Percentiles rank a stretch among this genome's conserved stretches.
Evolutionary conservation across 1,140 invertebrate species (phyloP).

Genomic region (Camponotus pennsylvanicus): DNA sequence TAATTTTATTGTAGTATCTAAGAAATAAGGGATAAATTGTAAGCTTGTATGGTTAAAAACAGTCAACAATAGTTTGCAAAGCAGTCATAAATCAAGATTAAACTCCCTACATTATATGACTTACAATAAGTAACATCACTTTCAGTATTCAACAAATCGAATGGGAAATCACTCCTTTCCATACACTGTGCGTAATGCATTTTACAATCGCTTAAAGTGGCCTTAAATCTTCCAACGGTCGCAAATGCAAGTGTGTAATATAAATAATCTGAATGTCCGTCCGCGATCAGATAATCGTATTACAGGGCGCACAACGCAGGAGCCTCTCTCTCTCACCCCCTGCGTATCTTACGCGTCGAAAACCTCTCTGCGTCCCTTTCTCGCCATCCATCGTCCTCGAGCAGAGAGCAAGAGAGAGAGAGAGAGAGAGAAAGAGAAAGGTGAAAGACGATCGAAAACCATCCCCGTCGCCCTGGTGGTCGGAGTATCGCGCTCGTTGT

Average conservation of each 20-base stretch:
- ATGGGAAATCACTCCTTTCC: neutral
- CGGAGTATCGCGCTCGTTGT: conserved; percentile 44
- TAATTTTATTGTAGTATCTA: neutral
- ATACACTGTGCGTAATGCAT: conserved; percentile 21
- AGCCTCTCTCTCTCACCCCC: neutral
- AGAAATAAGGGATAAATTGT: neutral
- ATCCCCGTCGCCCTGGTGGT: conserved; percentile 54
- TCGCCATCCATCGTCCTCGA: conserved; percentile 2
- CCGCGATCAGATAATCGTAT: conserved; percentile 62
- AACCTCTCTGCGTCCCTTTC: conserved; percentile 1
- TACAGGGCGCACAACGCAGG: conserved; percentile 49
- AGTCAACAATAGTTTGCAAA: neutral
- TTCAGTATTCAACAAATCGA: conserved; percentile 44
- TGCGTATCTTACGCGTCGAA: conserved; percentile 20
- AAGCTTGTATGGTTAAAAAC: neutral
- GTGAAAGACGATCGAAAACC: conserved; percentile 44
- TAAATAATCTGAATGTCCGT: conserved; percentile 61
- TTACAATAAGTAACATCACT: conserved; percentile 48
- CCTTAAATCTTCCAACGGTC: conserved; percentile 45
- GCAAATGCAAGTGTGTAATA: conserved; percentile 51
- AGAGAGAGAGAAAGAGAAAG: neutral
- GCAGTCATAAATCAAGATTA: conserved; percentile 44
- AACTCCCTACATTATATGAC: conserved; percentile 12
- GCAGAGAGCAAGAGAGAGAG: neutral
- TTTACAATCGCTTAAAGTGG: conserved; percentile 52